These are phyloP conservation scores for Bathybates hornii DNA, from an alignment of 2,113 vertebrate species.

Conservation along the genomic window DNA sequence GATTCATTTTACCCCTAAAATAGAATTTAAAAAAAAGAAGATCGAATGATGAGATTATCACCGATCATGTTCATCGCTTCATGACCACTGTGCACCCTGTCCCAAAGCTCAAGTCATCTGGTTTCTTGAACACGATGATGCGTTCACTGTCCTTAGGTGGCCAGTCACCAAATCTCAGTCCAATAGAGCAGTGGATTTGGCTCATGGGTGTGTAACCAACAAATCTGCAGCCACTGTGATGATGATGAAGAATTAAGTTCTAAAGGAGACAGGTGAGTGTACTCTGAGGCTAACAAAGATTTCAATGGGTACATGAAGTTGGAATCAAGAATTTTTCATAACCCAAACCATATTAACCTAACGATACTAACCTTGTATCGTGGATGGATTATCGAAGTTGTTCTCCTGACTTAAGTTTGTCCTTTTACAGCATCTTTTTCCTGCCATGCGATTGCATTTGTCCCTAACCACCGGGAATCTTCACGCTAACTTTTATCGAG, in stretches of 20 bases:
- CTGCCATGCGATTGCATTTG: not conserved
- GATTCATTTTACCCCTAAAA: not conserved
- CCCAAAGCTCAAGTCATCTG: not conserved
- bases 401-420: not conserved
- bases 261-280: not conserved
- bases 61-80: not conserved
- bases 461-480: rapidly evolving
- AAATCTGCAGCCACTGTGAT: not conserved
- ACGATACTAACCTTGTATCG: rapidly evolving
- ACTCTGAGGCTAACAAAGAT: not conserved
- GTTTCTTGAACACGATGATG: rapidly evolving
- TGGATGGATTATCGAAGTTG: not conserved
- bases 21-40: not conserved
- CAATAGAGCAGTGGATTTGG: not conserved
- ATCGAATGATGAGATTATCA: rapidly evolving
- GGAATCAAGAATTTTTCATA: not conserved
- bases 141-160: not conserved
- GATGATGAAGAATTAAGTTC: rapidly evolving
- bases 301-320: not conserved
- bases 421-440: not conserved
- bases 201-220: not conserved
- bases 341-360: not conserved
- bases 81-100: not conserved
- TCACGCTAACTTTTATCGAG: rapidly evolving
- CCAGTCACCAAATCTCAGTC: not conserved